A percentile compares a stretch with the other conserved stretches of the same genome.
Conservation (phyloP, 1,140 invertebrate species). For the Hyposmocoma kahamanoa region DNA sequence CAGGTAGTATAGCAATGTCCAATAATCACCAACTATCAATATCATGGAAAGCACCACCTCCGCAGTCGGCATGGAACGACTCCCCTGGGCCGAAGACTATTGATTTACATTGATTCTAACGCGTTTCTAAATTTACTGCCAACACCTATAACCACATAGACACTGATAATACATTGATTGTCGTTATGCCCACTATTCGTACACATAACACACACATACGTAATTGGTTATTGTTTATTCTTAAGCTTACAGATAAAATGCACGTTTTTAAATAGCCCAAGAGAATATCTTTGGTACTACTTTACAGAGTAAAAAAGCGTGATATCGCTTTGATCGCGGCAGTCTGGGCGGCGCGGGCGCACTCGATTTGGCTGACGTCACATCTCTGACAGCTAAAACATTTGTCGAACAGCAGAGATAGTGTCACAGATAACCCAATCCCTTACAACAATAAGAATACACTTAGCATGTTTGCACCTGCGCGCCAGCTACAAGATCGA, state of each 20-base stretch:
- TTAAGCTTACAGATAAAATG: neutral
- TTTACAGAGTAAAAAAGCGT: slow-evolving; percentile 36
- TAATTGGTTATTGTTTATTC: neutral
- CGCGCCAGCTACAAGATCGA: slow-evolving; percentile 38
- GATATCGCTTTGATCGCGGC: slow-evolving; percentile 46
- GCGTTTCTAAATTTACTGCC: slow-evolving; percentile 49
- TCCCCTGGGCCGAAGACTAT: slow-evolving; percentile 48
- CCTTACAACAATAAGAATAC: slow-evolving; percentile 71
- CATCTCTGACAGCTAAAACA: slow-evolving; percentile 68
- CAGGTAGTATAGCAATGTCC: neutral
- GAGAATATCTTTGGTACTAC: slow-evolving; percentile 20
- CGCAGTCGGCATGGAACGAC: slow-evolving; percentile 28
- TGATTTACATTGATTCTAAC: slow-evolving; percentile 68
- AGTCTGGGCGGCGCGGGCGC: slow-evolving; percentile 31
- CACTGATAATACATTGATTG: neutral
- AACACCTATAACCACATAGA: slow-evolving; percentile 15
- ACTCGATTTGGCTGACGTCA: slow-evolving; percentile 67
- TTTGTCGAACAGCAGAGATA: slow-evolving; percentile 69
- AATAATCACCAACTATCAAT: slow-evolving; percentile 16
- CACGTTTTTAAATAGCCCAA: neutral
- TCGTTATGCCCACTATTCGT: neutral
- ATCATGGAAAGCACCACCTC: slow-evolving; percentile 21
- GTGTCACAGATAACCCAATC: slow-evolving; percentile 70
- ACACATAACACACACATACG: neutral
- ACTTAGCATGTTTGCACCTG: slow-evolving; percentile 73